phyloP scores from a whole-genome alignment of 2,797 vertebrate species.

The Ctenopoma multispine region DNA sequence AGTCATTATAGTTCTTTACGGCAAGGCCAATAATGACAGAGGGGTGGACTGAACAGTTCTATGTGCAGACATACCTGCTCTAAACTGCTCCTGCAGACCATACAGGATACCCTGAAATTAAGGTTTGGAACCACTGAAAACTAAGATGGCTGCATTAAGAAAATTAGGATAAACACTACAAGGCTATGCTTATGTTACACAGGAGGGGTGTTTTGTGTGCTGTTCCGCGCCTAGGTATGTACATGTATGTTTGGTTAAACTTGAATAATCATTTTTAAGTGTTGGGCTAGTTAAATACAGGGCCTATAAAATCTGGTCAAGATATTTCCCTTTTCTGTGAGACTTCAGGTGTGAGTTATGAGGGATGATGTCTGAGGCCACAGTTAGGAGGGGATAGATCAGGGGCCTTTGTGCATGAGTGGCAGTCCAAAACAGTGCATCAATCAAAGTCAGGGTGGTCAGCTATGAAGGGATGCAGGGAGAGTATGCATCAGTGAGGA shows the following conservation, averaged over 20 bases:
- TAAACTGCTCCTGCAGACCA: constrained; percentile 44
- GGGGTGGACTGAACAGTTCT: constrained; percentile 37
- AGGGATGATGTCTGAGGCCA: constrained; percentile 65
- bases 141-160: constrained; percentile 75
- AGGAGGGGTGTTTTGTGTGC: constrained; percentile 34
- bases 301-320: constrained; percentile 16
- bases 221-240: background rate
- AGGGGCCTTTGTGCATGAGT: constrained; percentile 76
- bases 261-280: constrained; percentile 39
- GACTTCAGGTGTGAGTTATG: constrained; percentile 59
- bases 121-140: constrained; percentile 53
- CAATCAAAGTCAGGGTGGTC: constrained; percentile 81
- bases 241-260: constrained; percentile 12
- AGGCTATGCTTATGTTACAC: constrained; percentile 64
- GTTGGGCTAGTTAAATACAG: background rate
- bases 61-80: constrained; percentile 60
- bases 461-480: constrained; percentile 66
- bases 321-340: constrained; percentile 22
- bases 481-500: constrained; percentile 60
- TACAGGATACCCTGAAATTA: constrained; percentile 55
- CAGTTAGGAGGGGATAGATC: constrained; percentile 56
- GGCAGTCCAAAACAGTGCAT: constrained; percentile 79
- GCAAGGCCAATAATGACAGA: constrained; percentile 69
- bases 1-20: constrained; percentile 83
- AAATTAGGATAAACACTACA: constrained; percentile 70